Percentiles rank a stretch among this genome's conserved stretches.
These are phyloP conservation scores for Conchocele bisecta DNA, from an alignment of 2,888 invertebrate genomes.

Conservation along the genomic window DNA sequence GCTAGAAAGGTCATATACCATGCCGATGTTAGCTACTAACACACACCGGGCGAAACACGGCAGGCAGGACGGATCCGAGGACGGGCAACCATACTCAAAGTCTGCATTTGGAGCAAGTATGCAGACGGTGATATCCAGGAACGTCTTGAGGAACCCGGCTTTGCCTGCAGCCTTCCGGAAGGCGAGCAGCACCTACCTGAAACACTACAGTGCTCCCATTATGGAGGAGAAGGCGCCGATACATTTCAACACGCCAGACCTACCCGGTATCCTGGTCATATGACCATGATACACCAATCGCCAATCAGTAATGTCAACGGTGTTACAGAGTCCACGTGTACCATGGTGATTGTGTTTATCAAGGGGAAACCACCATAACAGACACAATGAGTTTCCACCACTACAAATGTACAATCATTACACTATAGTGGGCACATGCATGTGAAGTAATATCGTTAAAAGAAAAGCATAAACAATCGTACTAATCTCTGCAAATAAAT, in stretches of 20 bases:
- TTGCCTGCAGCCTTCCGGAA: constrained; percentile 50
- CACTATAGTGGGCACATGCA: too few relatives aligned
- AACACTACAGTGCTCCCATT: constrained; percentile 46
- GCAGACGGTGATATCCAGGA: constrained; percentile 51
- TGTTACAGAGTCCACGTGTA: too few relatives aligned
- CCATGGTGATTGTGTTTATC: too few relatives aligned
- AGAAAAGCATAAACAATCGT: too few relatives aligned
- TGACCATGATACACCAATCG: too few relatives aligned
- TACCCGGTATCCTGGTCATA: too few relatives aligned
- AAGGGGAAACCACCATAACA: too few relatives aligned
- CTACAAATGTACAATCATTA: too few relatives aligned
- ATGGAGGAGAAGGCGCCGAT: constrained; percentile 32
- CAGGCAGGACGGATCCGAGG: constrained; percentile 14
- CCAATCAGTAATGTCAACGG: too few relatives aligned
- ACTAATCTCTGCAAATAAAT: too few relatives aligned
- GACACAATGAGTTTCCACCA: too few relatives aligned
- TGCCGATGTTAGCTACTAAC: constrained; percentile 54
- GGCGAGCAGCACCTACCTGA: constrained; percentile 45
- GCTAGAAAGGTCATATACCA: constrained; percentile 54
- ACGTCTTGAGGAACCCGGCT: constrained; percentile 38
- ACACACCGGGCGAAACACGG: constrained; percentile 33
- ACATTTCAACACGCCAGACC: constrained; percentile 36
- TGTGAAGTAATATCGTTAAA: too few relatives aligned
- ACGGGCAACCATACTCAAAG: constrained; percentile 43
- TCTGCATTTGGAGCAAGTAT: constrained; percentile 44